Evolutionary conservation across 2,797 vertebrate genomes (phyloP).

Genomic region (Anableps anableps): DNA sequence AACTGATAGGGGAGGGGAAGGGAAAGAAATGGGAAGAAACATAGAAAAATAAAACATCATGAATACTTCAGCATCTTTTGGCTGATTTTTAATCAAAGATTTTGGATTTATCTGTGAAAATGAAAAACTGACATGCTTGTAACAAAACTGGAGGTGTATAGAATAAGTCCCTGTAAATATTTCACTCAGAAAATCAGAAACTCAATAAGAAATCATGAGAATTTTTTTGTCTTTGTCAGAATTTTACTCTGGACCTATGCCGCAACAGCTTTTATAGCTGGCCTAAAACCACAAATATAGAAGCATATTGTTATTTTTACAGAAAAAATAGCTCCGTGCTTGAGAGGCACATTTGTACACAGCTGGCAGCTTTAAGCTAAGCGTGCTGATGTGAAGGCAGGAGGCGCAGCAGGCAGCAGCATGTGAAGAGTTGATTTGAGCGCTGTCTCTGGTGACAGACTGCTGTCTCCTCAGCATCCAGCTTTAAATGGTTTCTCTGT

Average conservation of each 20-base stretch:
- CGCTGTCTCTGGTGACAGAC: constrained; percentile 75
- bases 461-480: constrained; percentile 59
- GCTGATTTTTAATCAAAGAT: no score
- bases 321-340: not conserved
- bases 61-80: no score
- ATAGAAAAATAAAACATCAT: no score
- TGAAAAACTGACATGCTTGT: no score
- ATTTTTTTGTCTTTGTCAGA: not conserved
- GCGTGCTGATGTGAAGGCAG: constrained; percentile 20
- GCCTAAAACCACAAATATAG: not conserved
- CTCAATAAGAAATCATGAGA: not conserved
- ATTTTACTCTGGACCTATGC: not conserved
- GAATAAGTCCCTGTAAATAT: not conserved
- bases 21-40: no score
- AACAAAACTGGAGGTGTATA: not conserved
- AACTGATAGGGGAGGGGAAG: not conserved
- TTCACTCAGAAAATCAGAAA: not conserved
- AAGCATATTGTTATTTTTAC: not conserved
- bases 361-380: not conserved
- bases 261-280: not conserved
- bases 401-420: constrained; percentile 35
- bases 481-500: constrained; percentile 80
- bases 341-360: constrained; percentile 21
- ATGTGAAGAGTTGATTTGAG: constrained; percentile 73
- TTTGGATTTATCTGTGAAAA: no score